Base-by-base conservation (phyloP, 2,888 invertebrate species). In the Lycophotia porphyrea region DNA sequence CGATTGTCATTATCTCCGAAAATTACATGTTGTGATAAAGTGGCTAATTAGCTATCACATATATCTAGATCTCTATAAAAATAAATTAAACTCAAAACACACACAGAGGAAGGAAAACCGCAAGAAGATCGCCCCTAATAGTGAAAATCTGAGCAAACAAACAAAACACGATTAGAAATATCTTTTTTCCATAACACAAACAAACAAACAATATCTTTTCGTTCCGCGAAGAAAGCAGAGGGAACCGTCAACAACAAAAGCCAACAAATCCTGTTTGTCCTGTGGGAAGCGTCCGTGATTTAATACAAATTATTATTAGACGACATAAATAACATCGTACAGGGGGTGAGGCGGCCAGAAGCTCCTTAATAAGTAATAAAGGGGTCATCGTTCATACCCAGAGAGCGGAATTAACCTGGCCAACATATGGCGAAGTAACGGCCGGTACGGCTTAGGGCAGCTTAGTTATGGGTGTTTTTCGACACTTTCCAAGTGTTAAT, bases 261-360 rank as follows among this genome's bases (percentile, higher is more conserved):
- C 93, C 92, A 93, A 94, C 95, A 95, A 95, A 96, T 95, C 95
- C 96, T 93, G 94, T 94, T 95, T 95, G 95, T 95, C 94, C 94
- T 91, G 93, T 92, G 93, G 93, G 93, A 93, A 93, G 93, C 94
- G 92, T 90, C 90, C 93, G 95, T 95, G 96, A 96, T 96, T 96
- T 96, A 96, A 96, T 96, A 96, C 96, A 96, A 96, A 96, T 96
- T 96, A 96, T 96, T 96, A 96, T 96, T 96, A 96, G 95, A 95
- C 92, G 91, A 95, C 96, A 96, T 96, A 96, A 96, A 96, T 96
- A 96, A 96, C 95, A 91, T 88, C 90, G 93, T 92, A 91, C 92
- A 89, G 93, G 95, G 95, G 94, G 94, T 89, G 89, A 89, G 90
- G 87, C 84, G 90, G 91, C 92, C 88, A 89, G 91, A 89, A 93